Conservation (phyloP, 1,140 invertebrate genomes). For the Aphis gossypii region DNA sequence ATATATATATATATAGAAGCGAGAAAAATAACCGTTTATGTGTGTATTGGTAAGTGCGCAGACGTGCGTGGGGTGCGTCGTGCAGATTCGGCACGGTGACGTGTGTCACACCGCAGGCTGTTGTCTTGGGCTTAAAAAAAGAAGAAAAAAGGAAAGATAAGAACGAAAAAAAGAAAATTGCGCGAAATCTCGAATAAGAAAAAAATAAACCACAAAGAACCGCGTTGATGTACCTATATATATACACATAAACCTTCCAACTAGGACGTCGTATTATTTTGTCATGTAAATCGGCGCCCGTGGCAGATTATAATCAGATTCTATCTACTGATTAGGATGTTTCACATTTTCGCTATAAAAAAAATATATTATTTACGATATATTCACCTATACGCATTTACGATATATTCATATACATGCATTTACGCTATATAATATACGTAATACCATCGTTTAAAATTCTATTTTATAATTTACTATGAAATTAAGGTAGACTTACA, state of each 20-base stretch:
- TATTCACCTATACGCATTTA: neutral
- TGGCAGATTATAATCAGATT: slow-evolving; percentile 49
- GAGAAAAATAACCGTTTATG: neutral
- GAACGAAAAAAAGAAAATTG: slow-evolving; percentile 7
- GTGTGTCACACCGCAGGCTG: neutral
- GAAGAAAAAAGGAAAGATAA: neutral
- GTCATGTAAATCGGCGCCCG: slow-evolving; percentile 54
- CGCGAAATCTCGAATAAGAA: neutral
- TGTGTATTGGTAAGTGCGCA: neutral
- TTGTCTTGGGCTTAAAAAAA: slow-evolving; percentile 22
- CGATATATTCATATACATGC: neutral
- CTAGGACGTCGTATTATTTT: slow-evolving; percentile 53
- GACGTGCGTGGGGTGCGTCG: neutral
- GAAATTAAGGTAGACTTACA: neutral
- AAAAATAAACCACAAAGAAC: slow-evolving; percentile 31
- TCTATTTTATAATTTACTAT: neutral
- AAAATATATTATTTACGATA: neutral
- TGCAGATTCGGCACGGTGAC: neutral
- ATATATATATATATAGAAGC: neutral
- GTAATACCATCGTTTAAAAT: neutral
- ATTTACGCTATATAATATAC: neutral
- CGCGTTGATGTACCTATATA: neutral
- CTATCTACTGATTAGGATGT: slow-evolving; percentile 36
- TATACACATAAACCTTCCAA: neutral
- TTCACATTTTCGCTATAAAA: neutral